Base-by-base conservation (phyloP, 2,113 vertebrate genomes). In the Neolamprologus fasciatus region DNA sequence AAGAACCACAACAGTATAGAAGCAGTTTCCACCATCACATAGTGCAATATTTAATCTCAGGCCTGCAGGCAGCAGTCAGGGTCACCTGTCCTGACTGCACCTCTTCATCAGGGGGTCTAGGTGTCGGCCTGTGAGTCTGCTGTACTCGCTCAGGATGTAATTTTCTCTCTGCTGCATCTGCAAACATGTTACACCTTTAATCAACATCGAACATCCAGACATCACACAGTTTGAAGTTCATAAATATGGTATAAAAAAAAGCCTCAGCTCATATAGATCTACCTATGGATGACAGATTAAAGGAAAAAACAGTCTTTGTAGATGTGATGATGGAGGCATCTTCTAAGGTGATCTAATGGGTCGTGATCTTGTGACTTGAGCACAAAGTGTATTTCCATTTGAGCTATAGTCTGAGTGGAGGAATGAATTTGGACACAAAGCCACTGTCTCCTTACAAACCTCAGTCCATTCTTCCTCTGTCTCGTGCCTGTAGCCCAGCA, bases 111-210 rank as follows among this genome's bases (percentile, higher is more conserved):
- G 95, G 0, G 98, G 97, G 53, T 96, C 94, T 7, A 98, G 95
- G 2, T 78, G 88, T 58, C 92, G 78, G 2, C 98, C 98, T 0
- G 96, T 97, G 26, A 94, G 92, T 54, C 89, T 93, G 94, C 96
- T 97, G 91, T 97, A 97, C 89, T 97, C 97, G 1, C 91, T 93
- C 4, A 99, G 95, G 31, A 98, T 97, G 90, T 97, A 96, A 78
- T 58, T 94, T 93, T 99, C 98, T 80, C 94, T 98, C 86, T 94
- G 96, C 90, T 96, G 95, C 98, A 99, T 99, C 98, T 99, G 93
- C 1, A 86, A 85, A 54, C 9, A 81, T 2, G 54, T 14, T 10
- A 23, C 5, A 33, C 17, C 4, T 45, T 45, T 37, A 37, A 8
- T 28, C 23, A 28, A 28, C 40, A 11, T 17, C 1, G 2, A 47